Base-by-base conservation (phyloP, 2,113 vertebrate genomes). In the Platycercus adscitus region DNA sequence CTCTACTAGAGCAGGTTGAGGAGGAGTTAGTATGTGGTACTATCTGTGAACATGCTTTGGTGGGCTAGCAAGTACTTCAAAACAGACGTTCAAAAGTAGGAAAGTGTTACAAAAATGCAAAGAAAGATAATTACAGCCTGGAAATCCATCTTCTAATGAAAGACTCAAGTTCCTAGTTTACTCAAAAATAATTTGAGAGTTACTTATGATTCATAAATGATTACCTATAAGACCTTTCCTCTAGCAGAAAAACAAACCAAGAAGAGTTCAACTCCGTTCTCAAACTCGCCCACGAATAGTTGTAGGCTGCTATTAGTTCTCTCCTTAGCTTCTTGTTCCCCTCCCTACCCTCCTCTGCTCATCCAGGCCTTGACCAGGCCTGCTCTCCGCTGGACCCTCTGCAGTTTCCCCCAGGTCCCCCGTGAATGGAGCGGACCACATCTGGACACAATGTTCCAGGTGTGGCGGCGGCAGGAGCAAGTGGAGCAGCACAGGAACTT, bases 111-210 rank as follows among this genome's bases (percentile, higher is more conserved):
- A 56, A 68, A 89, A 89, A 26, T 53, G 23, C 21, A 69, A 78
- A 53, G 11, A 69, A 70, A 61, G 44, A 21, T 52, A 56, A 79
- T 66, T 18, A 46, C 3, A 50, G n/a, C 3, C 6, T 29, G 56
- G 17, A 69, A 83, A 68, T 49, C 28, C 31, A 49, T 64, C 76
- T 75, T 60, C 26, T 55, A 60, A 50, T 0, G 0, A 68, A 86
- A 91, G 47, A 29, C 20, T 43, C 10, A 0, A 0, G 11, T 33
- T 69, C 28, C 13, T 5, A 0, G 2, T 60, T 81, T 47, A 35
- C 28, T 84, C 35, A 39, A 2, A 2, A 73, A 64, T 63, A 85
- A 43, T 65, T 53, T 77, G 50, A 79, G 29, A 60, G 15, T 20
- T 47, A 28, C 26, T 24, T 23, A 25, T 12, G 4, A 23, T 11